Base-by-base conservation (phyloP, 1,140 invertebrate species). In the Pteromalus puparum region DNA sequence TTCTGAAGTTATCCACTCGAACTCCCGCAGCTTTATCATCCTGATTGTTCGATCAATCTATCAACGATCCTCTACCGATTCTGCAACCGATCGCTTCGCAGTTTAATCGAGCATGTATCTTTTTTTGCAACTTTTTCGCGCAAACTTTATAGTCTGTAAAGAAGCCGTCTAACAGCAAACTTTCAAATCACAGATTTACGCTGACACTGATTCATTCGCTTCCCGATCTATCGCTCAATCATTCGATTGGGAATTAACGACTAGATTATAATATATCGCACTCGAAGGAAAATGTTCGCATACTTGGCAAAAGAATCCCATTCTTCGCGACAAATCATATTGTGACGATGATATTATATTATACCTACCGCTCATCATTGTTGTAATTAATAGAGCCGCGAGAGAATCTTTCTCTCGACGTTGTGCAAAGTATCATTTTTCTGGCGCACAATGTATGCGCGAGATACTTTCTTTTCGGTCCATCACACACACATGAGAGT, bases 381-480 rank as follows among this genome's bases (percentile, higher is more conserved):
- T 34, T 34, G 6, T 34, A 34, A 34, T 34, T 5, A 61, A 61
- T n/a, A 61, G 18, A 42, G 38, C 38, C 38, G 38, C 34, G 6
- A 30, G 21, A 73, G 21, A 74, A 9, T 18, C 72, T 74, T 21
- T 10, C 18, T 42, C 34, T 42, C 72, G 34, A 46, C 15, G 72
- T 74, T 74, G 34, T 74, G 34, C 34, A 74, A 74, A 74, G 34
- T 34, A 21, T 38, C 34, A 74, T n/a, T 74, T 74, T 74, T 74
- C 38, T 42, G 72, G 9, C 30, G 21, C 38, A 42, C 72, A 74
- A 74, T 74, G 72, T 42, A 74, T 38, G 9, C 15, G 72, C 34
- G 34, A n/a, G 34, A 34, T 74, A 38, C 30, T 74, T 74, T 70
- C 68, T 70, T 70, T 70, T 70, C 34, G 72, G 53, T 61, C 53